Evolutionary conservation across 2,888 invertebrate species (phyloP).

Genomic region (Lithophane ornitopus): DNA sequence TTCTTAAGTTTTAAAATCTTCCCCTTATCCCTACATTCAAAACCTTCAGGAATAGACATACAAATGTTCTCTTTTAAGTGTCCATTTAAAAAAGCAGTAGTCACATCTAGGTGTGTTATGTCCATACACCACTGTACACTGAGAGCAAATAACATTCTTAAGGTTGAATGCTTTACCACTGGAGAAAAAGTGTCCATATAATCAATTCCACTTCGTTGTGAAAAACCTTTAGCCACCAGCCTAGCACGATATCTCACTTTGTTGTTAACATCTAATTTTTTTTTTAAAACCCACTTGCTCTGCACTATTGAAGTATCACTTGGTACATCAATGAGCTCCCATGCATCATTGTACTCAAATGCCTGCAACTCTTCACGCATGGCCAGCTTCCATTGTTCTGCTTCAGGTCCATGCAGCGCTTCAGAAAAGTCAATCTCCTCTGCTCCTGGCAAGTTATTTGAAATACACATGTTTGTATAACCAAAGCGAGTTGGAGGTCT

Average conservation of each 20-base stretch:
- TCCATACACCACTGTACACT: no score
- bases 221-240: constrained; percentile 5
- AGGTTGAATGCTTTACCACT: no score
- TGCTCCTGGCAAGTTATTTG: background rate
- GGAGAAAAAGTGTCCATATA: background rate
- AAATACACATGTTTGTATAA: background rate
- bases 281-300: background rate
- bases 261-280: background rate
- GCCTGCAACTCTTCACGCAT: constrained; percentile 6
- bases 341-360: constrained; percentile 10
- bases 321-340: background rate
- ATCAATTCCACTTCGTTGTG: background rate
- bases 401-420: constrained; percentile 4
- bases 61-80: no score
- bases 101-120: no score
- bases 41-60: no score
- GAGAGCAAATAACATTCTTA: no score
- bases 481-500: background rate
- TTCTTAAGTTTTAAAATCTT: no score
- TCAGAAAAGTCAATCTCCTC: background rate
- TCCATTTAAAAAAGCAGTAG: no score
- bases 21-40: no score
- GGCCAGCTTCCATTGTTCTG: background rate
- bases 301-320: background rate
- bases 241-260: background rate